A percentile compares a stretch with the other conserved stretches of the same genome.
Evolutionary conservation across 1,140 invertebrate species (phyloP).

Genomic region (Drosophila ercepeae): DNA sequence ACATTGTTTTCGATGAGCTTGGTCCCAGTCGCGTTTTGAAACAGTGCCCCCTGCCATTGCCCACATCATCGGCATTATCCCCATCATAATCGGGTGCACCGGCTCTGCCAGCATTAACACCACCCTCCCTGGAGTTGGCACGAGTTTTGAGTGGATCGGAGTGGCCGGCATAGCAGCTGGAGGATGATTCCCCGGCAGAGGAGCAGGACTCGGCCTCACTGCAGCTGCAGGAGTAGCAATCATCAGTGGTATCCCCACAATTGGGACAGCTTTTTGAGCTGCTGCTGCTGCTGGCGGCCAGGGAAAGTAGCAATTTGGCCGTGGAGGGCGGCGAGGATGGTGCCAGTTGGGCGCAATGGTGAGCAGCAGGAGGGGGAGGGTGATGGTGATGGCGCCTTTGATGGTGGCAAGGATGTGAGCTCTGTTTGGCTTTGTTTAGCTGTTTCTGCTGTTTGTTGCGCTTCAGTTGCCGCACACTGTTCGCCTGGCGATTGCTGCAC

Average conservation of each 20-base stretch:
- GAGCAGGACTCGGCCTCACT: constrained; percentile 52
- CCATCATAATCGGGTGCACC: constrained; percentile 4
- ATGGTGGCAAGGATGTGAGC: constrained; percentile 17
- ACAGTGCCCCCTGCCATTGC: constrained; percentile 2
- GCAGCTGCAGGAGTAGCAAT: constrained; percentile 49
- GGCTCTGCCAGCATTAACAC: not conserved
- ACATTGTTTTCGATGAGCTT: constrained; percentile 28
- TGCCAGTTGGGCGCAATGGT: constrained; percentile 9
- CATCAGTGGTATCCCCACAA: constrained; percentile 28
- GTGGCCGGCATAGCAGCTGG: constrained; percentile 31
- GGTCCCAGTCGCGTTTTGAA: constrained; percentile 12
- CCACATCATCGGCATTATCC: constrained; percentile 3
- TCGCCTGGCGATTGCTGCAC: constrained; percentile 68
- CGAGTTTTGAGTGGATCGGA: constrained; percentile 29
- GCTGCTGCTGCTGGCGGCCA: constrained; percentile 41
- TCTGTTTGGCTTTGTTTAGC: constrained; percentile 17
- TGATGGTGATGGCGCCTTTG: constrained; percentile 15
- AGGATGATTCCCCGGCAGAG: constrained; percentile 28
- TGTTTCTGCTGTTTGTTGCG: constrained; percentile 65
- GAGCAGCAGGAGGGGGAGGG: constrained; percentile 4
- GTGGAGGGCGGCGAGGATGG: constrained; percentile 55
- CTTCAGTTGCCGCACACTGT: constrained; percentile 76
- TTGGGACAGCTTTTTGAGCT: constrained; percentile 33
- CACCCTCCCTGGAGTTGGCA: constrained; percentile 22
- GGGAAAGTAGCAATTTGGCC: constrained; percentile 64